Conservation (phyloP, 2,113 vertebrate genomes). For the Telmatochromis bifrenatus region DNA sequence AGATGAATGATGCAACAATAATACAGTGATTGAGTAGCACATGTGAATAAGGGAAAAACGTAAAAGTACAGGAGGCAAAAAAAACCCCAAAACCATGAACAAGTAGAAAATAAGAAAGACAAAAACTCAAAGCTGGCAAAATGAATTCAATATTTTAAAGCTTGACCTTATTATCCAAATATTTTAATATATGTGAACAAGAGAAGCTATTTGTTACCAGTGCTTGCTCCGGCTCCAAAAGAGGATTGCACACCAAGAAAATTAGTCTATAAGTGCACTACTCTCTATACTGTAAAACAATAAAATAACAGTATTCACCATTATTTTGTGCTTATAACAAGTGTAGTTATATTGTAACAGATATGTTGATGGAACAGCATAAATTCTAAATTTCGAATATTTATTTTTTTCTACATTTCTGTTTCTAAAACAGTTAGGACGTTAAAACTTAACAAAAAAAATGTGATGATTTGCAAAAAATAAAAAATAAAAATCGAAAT, state of each 20-base stretch:
- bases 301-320: accelerated
- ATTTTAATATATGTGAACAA: background rate
- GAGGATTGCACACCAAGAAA: background rate
- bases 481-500: accelerated
- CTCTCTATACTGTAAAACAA: background rate
- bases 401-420: background rate
- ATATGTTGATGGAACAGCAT: background rate
- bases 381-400: accelerated
- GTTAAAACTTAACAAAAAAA: background rate
- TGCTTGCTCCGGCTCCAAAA: accelerated
- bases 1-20: background rate
- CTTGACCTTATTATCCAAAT: background rate
- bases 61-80: accelerated
- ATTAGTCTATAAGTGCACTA: background rate
- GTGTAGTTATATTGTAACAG: background rate
- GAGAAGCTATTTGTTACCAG: background rate
- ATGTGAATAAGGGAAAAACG: background rate
- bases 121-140: background rate
- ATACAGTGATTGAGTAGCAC: background rate
- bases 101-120: background rate
- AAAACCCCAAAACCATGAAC: accelerated
- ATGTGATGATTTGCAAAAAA: background rate
- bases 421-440: accelerated
- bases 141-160: background rate
- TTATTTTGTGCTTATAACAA: background rate